Base-by-base conservation (phyloP, 2,113 vertebrate genomes). In the Pterocles orientalis region DNA sequence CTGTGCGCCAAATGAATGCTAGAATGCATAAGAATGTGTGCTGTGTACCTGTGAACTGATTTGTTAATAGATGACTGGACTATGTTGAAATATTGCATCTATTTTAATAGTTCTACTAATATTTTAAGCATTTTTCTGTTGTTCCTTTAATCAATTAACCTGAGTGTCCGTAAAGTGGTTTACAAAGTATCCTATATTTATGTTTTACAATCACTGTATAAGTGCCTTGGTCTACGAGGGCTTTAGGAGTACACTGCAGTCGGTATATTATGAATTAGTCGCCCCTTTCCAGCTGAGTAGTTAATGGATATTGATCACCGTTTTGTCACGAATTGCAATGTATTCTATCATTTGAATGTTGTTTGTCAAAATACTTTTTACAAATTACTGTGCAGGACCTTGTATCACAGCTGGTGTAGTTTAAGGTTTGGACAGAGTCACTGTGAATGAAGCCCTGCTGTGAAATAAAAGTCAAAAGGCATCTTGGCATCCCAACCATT, bases 401-500 rank as follows among this genome's bases (percentile, higher is more conserved):
- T 96, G 84, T 98, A 98, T 98, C 98, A 97, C 98, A 98, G 98
- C 98, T 98, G 98, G 98, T 98, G 98, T 98, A 97, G 97, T 98
- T 98, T 98, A 98, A 98, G 97, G 95, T 97, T 98, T 98, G 98
- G 98, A 98, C 97, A 97, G 95, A 97, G 97, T 97, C 97, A 91
- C 96, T 97, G 97, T 96, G 97, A 98, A 97, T 98, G 98, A 98
- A 98, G 97, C 97, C 98, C 98, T 98, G 98, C 99, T 99, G 98
- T 98, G 98, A 98, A 98, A 97, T 98, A 97, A 97, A 98, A 98
- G 98, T 98, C 98, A 96, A 97, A 98, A 98, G 98, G 98, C 98
- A 98, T 99, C 98, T 98, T 99, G 99, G 99, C 99, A 99, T 99
- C 98, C 98, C 98, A 99, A 98, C 98, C 98, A 99, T 99, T 99